Evolutionary conservation across 2,888 invertebrate species (phyloP).

Genomic region (Atherix ibis): DNA sequence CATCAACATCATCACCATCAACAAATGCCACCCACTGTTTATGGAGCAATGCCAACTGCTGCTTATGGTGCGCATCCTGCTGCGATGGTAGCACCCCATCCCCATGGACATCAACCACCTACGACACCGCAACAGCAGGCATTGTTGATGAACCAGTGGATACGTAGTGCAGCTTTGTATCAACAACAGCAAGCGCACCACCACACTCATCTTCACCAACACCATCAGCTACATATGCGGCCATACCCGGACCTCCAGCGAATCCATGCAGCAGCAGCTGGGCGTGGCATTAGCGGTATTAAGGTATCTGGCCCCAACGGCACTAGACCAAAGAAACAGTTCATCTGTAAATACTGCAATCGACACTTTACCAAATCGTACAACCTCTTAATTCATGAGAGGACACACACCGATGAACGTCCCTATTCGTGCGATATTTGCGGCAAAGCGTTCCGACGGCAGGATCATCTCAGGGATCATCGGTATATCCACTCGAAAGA

Average conservation of each 20-base stretch:
- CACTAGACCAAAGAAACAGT: conserved; percentile 62
- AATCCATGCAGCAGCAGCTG: conserved; percentile 35
- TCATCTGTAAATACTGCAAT: conserved; percentile 95
- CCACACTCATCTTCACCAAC: conserved; percentile 32
- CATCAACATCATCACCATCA: conserved; percentile 21
- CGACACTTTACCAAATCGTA: conserved; percentile 96
- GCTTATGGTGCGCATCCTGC: too few relatives aligned
- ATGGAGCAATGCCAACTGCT: too few relatives aligned
- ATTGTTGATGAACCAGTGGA: conserved; percentile 56
- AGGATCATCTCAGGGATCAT: conserved; percentile 85
- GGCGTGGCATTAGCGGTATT: conserved; percentile 35
- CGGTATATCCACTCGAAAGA: conserved; percentile 97
- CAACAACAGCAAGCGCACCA: conserved; percentile 33
- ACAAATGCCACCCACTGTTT: conserved; percentile 9
- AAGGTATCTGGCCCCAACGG: conserved; percentile 41
- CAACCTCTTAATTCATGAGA: conserved; percentile 91
- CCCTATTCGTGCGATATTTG: conserved; percentile 95
- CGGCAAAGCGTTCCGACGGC: conserved; percentile 87
- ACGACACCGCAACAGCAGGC: conserved; percentile 38
- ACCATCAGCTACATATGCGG: conserved; percentile 22
- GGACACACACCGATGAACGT: conserved; percentile 92
- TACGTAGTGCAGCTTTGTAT: conserved; percentile 53
- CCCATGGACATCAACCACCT: conserved; percentile 31
- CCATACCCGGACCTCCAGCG: conserved; percentile 38
- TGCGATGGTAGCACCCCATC: conserved; percentile 36